These are phyloP conservation scores for Aptenodytes forsteri DNA, from an alignment of 2,113 vertebrate genomes.

Conservation along the genomic window DNA sequence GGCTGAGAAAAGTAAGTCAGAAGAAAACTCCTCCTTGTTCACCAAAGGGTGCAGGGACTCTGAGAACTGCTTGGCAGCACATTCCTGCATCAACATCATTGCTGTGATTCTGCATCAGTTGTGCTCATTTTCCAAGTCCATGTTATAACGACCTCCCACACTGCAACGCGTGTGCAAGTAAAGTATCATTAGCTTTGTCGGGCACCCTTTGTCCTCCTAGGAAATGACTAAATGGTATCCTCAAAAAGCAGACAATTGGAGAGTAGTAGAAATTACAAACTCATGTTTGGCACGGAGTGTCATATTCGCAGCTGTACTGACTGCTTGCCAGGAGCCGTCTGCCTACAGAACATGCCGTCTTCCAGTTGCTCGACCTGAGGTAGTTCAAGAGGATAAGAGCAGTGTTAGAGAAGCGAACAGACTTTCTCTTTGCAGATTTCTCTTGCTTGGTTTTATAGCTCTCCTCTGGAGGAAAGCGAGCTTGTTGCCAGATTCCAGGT, in stretches of 20 bases:
- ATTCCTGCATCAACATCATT: background rate
- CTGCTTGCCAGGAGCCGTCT: background rate
- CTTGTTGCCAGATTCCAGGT: background rate
- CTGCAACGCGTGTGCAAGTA: rapidly evolving
- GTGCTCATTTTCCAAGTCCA: background rate
- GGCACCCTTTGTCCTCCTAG: constrained; percentile 1
- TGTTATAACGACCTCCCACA: background rate
- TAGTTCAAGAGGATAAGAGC: background rate
- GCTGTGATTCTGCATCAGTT: background rate
- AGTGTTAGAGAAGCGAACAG: background rate
- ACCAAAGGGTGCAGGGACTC: background rate
- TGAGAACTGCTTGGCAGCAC: background rate
- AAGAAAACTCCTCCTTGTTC: background rate
- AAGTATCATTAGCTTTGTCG: background rate
- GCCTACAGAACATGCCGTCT: constrained; percentile 21
- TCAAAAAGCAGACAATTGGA: background rate
- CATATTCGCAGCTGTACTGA: background rate
- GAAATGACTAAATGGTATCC: constrained; percentile 3
- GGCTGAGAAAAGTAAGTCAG: background rate
- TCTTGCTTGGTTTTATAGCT: background rate
- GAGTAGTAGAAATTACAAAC: constrained; percentile 8
- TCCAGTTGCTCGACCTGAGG: background rate
- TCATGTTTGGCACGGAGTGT: background rate
- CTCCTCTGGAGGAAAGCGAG: background rate
- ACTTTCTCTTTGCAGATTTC: background rate